A percentile compares a stretch with the other conserved stretches of the same genome.
phyloP scores from a whole-genome alignment of 2,888 invertebrate species.

The Rotaria sp. region DNA sequence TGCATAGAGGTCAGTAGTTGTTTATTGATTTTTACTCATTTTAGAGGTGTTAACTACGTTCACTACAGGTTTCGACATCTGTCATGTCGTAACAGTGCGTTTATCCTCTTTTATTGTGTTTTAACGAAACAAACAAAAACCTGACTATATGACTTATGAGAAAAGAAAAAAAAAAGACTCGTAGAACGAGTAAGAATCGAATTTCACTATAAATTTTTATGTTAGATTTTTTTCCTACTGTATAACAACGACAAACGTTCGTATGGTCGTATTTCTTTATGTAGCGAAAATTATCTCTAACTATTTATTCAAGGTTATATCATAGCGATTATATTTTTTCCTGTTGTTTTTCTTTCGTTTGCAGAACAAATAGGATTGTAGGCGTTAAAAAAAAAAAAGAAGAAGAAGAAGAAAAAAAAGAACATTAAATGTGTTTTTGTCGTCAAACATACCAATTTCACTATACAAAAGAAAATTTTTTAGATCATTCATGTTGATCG shows the following conservation, averaged over 20 bases:
- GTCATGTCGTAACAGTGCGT: not conserved
- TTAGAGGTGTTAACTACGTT: not conserved
- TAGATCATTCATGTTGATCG: slow-evolving; percentile 4
- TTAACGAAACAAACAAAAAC: not conserved
- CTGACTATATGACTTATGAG: not conserved
- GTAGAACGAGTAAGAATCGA: not conserved
- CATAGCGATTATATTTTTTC: not conserved
- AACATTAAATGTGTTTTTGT: not conserved
- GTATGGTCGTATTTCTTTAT: not conserved
- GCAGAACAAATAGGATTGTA: not conserved
- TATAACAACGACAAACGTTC: not conserved
- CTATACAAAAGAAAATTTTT: not conserved
- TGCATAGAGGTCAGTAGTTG: not conserved
- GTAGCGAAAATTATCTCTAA: not conserved
- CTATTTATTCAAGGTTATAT: not conserved
- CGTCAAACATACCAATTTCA: not conserved
- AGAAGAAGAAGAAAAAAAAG: not conserved
- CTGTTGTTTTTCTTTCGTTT: slow-evolving; percentile 6
- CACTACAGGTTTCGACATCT: not conserved
- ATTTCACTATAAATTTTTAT: not conserved
- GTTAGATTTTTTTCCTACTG: not conserved
- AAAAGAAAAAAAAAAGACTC: not conserved
- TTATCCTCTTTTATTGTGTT: not conserved
- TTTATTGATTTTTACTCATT: not conserved
- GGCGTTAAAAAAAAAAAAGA: not conserved